Conservation (phyloP, 2,888 invertebrate genomes). For the Eupeodes luniger region DNA sequence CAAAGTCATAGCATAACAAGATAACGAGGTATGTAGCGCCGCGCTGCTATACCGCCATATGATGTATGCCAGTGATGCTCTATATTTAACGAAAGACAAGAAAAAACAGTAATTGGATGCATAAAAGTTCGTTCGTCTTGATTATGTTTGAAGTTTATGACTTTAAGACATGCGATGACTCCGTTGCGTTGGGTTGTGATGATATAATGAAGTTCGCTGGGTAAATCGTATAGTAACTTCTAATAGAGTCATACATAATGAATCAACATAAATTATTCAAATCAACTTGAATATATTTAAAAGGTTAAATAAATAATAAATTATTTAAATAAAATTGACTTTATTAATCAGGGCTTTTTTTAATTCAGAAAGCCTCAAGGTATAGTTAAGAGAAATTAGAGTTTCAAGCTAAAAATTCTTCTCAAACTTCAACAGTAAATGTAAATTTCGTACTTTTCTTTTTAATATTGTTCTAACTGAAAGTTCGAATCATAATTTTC, state of each 20-base stretch:
- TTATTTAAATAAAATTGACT: too few species aligned
- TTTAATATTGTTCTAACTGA: too few species aligned
- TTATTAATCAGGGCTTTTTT: too few species aligned
- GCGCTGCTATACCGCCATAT: not conserved
- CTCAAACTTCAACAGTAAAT: too few species aligned
- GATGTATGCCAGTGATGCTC: not conserved
- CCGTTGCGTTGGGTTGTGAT: not conserved
- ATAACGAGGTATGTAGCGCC: conserved; percentile 23
- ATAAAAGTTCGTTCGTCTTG: not conserved
- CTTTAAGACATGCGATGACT: not conserved
- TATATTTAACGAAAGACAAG: not conserved
- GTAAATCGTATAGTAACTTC: not conserved
- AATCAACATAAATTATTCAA: not conserved
- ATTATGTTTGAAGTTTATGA: not conserved
- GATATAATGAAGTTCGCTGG: not conserved
- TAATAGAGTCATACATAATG: not conserved
- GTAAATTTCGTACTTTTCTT: too few species aligned
- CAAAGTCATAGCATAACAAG: conserved; percentile 1
- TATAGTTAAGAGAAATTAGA: too few species aligned
- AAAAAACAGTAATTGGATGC: not conserved
- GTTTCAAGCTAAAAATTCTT: too few species aligned
- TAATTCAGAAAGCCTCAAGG: too few species aligned
- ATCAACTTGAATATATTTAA: not conserved
- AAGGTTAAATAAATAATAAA: too few species aligned
- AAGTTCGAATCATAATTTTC: too few species aligned